phyloP scores from a whole-genome alignment of 2,888 invertebrate genomes.

The Sisyra terminalis region DNA sequence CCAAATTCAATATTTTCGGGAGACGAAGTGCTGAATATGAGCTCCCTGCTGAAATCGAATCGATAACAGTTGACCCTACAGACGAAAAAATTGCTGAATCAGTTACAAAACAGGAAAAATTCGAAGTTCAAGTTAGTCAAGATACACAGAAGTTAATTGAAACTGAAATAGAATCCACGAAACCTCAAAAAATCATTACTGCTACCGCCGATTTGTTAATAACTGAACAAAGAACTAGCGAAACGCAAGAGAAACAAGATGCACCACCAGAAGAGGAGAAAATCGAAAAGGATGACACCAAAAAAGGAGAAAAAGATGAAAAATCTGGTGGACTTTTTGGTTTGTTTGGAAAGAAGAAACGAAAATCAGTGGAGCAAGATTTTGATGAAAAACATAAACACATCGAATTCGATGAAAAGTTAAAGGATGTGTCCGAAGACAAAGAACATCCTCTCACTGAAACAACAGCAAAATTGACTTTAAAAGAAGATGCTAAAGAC shows the following conservation, averaged over 20 bases:
- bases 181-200: slow-evolving; percentile 7
- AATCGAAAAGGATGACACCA: slow-evolving; percentile 8
- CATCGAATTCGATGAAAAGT: slow-evolving; percentile 8
- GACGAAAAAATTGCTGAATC: slow-evolving; percentile 8
- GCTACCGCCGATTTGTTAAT: slow-evolving; percentile 11
- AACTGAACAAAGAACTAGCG: slow-evolving; percentile 5
- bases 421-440: slow-evolving; percentile 7
- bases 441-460: slow-evolving; percentile 8
- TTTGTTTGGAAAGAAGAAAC: slow-evolving; percentile 17
- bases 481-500: neutral
- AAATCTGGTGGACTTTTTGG: slow-evolving; percentile 15
- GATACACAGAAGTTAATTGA: slow-evolving; percentile 12
- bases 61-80: slow-evolving; percentile 6
- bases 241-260: neutral
- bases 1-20: too few species aligned
- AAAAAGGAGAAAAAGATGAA: slow-evolving; percentile 6
- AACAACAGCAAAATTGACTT: slow-evolving; percentile 8
- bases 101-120: slow-evolving; percentile 12
- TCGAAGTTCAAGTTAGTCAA: slow-evolving; percentile 15
- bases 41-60: neutral
- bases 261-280: neutral
- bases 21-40: neutral
- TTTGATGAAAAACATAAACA: slow-evolving; percentile 10
- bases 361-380: slow-evolving; percentile 9
- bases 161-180: slow-evolving; percentile 5